These are phyloP conservation scores for Andrena dorsata DNA, from an alignment of 2,888 invertebrate genomes.

Conservation along the genomic window DNA sequence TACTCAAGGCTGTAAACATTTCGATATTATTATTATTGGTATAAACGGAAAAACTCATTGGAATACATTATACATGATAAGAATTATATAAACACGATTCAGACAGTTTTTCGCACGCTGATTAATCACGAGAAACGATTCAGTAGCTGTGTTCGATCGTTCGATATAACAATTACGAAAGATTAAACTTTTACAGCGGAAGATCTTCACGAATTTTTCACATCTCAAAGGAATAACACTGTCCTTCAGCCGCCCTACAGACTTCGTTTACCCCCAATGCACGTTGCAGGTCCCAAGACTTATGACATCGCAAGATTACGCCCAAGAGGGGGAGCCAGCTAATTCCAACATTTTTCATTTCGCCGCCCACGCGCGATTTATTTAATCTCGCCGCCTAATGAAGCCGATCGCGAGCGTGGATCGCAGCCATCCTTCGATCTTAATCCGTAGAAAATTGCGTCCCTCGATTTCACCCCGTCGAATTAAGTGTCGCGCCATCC, in stretches of 20 bases:
- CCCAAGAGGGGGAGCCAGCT: constrained; percentile 19
- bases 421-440: constrained; percentile 55
- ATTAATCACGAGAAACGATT: too few relatives aligned
- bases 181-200: neutral
- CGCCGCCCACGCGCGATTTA: constrained; percentile 59
- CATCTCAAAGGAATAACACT: neutral
- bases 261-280: constrained; percentile 4
- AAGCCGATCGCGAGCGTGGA: constrained; percentile 57
- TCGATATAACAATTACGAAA: too few relatives aligned
- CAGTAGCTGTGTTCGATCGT: too few relatives aligned
- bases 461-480: constrained; percentile 55
- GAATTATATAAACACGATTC: too few relatives aligned
- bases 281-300: neutral
- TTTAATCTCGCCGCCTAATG: constrained; percentile 66
- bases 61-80: too few relatives aligned
- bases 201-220: neutral
- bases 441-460: constrained; percentile 64
- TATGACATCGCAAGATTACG: neutral
- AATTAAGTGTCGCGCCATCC: constrained; percentile 55
- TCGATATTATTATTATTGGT: too few relatives aligned
- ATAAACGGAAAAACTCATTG: too few relatives aligned
- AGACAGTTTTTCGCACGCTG: too few relatives aligned
- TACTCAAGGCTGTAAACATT: too few relatives aligned
- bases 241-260: neutral
- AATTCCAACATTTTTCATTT: constrained; percentile 64